These are phyloP conservation scores for Nothobranchius furzeri DNA, from an alignment of 2,113 vertebrate species.

Conservation along the genomic window DNA sequence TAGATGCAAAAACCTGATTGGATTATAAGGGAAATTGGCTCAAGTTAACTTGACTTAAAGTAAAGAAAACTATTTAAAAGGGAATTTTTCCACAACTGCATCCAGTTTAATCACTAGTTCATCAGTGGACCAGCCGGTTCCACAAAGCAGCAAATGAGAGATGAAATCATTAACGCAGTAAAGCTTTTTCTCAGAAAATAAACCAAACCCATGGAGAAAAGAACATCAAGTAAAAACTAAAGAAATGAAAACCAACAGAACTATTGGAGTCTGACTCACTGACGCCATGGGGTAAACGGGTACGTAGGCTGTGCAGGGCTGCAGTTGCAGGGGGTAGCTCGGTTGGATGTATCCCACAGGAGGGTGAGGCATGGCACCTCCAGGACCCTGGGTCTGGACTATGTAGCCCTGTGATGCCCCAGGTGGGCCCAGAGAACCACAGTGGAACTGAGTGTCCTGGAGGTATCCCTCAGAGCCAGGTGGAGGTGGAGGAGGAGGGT, in stretches of 20 bases:
- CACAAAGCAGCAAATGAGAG: background rate
- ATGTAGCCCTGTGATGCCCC: slow-evolving; percentile 85
- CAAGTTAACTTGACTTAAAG: too few species aligned
- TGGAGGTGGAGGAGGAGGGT: slow-evolving; percentile 78
- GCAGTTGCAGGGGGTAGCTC: slow-evolving; percentile 89
- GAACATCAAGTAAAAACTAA: too few species aligned
- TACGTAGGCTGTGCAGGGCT: slow-evolving; percentile 91
- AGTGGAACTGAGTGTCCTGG: slow-evolving; percentile 84
- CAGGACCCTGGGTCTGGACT: slow-evolving; percentile 84
- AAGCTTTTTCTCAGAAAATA: background rate
- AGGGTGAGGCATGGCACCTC: slow-evolving; percentile 79
- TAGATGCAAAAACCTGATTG: too few species aligned
- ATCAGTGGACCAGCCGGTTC: background rate
- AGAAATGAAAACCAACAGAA: too few species aligned
- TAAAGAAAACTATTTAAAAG: background rate
- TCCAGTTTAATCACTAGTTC: background rate
- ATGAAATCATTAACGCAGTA: background rate
- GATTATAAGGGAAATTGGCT: too few species aligned
- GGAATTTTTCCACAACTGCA: background rate
- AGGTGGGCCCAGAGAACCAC: slow-evolving; percentile 63
- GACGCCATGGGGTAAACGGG: slow-evolving; percentile 89
- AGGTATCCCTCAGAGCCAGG: slow-evolving; percentile 77
- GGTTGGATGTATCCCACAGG: slow-evolving; percentile 87
- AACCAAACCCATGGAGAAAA: too few species aligned
- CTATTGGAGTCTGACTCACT: slow-evolving; percentile 63